Percentiles rank a stretch among this genome's conserved stretches.
phyloP scores from a whole-genome alignment of 2,797 vertebrate species.

The Eospalax fontanierii region DNA sequence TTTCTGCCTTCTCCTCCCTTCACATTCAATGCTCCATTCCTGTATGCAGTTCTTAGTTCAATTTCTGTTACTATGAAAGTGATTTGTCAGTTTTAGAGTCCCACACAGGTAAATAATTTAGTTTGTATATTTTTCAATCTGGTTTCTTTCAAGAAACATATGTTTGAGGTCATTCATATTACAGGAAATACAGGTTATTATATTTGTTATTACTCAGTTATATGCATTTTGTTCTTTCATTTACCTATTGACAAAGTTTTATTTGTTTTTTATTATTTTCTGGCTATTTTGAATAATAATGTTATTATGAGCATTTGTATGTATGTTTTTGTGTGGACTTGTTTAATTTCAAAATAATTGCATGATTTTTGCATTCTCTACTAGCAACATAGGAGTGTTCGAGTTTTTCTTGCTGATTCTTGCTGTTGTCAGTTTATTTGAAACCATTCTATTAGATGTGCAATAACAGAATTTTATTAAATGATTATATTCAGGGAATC shows the following conservation, averaged over 20 bases:
- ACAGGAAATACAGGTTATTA: neutral
- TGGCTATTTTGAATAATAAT: constrained; percentile 8
- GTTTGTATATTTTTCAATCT: constrained; percentile 33
- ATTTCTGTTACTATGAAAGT: constrained; percentile 20
- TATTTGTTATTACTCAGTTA: neutral
- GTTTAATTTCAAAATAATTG: constrained; percentile 39
- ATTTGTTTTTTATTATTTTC: neutral
- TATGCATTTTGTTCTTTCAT: neutral
- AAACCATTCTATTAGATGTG: neutral
- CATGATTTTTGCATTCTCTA: neutral
- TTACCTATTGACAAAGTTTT: neutral
- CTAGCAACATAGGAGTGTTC: neutral
- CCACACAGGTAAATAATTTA: neutral
- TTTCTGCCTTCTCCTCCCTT: neutral
- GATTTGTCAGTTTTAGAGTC: neutral
- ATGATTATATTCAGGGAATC: neutral
- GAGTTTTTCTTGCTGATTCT: neutral
- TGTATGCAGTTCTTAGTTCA: neutral
- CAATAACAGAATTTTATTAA: neutral
- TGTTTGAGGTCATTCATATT: neutral
- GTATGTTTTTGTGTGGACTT: neutral
- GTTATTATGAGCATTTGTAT: neutral
- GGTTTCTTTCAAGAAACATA: neutral
- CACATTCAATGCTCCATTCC: neutral
- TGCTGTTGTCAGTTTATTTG: too few species aligned